Base-by-base conservation (phyloP, 1,140 invertebrate species). In the Drosophila albomicans region DNA sequence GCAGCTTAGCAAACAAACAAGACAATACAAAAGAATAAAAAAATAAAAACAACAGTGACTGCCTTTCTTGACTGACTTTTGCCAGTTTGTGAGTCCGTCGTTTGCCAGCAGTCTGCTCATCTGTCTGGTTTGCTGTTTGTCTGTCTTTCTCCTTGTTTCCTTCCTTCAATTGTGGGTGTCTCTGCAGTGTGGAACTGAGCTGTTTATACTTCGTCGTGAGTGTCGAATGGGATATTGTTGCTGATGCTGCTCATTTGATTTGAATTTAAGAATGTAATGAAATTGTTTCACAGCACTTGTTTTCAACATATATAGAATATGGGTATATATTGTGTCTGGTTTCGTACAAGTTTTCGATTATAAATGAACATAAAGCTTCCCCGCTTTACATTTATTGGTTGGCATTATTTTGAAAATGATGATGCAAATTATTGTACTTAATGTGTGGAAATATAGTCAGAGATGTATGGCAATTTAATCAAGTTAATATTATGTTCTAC, bases 21-120 rank as follows among this genome's bases (percentile, higher is more conserved):
- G 61, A 69, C 56, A 79, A 75, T 45, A 76, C 61, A 79, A 28
- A 48, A 20, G 20, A 25, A 25, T 25, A 25, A 3, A 3, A 25
- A 25, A 25, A 25, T 25, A 25, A 25, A 3, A 56, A 56, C 63
- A 75, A 75, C 62, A 71, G 70, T 75, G 75, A 58, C 75, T 82
- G 82, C 45, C 69, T 79, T 81, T 81, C 75, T 81, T 81, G 46
- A 74, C 62, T 81, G 76, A 87, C 84, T 86, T 86, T 86, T 82
- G 79, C 52, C 81, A 38, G 45, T 16, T 43, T 48, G 51, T 45
- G 41, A 28, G 54, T 67, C 65, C n/a, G 30, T 20, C 59, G 7
- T 70, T 59, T 56, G 59, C 41, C 15, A 30, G 5, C 57, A 25
- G 41, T 54, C 16, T 35, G 28, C 13, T 32, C 11, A 7, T 52